Evolutionary conservation across 2,888 invertebrate species (phyloP), one percentile per base, ranked within the genome.

Genomic region (Coleophora deauratella): DNA sequence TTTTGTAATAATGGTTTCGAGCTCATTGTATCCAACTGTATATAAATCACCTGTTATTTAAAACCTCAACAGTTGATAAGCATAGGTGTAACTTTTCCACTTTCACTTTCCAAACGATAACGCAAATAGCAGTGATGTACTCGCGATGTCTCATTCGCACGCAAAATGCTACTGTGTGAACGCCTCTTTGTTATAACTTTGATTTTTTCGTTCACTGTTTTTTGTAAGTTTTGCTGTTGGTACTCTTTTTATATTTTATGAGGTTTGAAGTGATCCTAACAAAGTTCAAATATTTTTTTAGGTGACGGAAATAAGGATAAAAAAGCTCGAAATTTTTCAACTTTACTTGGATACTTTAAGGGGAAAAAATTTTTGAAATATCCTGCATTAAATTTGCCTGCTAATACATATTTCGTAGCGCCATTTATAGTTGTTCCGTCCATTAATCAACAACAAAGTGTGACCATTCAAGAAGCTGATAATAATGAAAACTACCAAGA

Each of bases 91-190:
- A 45, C 43, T 38, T 45, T 61, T 51, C 50, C 46, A 47, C 53
- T 48, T 61, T 43, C 51, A 55, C 50, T 54, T 42, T 51, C 43
- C 41, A 44, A 45, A 35, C 39, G 58, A 59, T 59, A 57, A 51
- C 36, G 32, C 40, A 45, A 40, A 41, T 27, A 31, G 35, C 38
- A 15, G 34, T 38, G 43, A 45, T 40, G 38, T 46, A 21, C 51
- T 52, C 46, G 43, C 39, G 48, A 47, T 48, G 43, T 39, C 49
- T 52, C 62, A 68, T 61, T 66, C 56, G 52, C 51, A 54, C 38
- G 44, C 64, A 75, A 64, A 70, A 77, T 77, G 77, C 50, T 49
- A 54, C 52, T 52, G 53, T 48, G 45, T 47, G 52, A 58, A 57
- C 52, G 65, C 55, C 51, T 41, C 61, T 41, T 38, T 53, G 44